Evolutionary conservation across 35 echinoderm and acorn worm species (phyloP), one percentile per base, ranked within the genome.

Genomic region (Heliocidaris erythrogramma): DNA sequence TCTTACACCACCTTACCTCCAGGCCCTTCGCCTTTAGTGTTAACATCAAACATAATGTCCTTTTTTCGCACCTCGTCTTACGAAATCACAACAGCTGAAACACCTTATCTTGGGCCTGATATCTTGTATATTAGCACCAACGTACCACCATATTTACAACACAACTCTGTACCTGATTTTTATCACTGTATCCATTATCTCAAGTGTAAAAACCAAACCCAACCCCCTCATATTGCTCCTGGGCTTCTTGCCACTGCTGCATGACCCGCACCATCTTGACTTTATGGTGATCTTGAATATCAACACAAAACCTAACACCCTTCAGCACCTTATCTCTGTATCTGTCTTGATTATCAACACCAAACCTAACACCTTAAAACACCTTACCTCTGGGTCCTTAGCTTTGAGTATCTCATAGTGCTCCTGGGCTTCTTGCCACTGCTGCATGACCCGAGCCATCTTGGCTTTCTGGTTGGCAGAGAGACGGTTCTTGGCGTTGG

Each of bases 381-480:
- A 92, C 50, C 91, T 59, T 92, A 92, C 94, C 47, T 96, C 85
- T 17, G 93, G 59, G 60, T 96, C 96, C 53, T 96, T 96, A 13
- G 95, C 96, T 35, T 95, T 94, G 1, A 96, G 92, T 21, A 61
- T 31, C 61, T 95, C 94, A 21, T 96, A 95, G 30, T 96, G 94
- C 50, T 95, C 88, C 87, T 98, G 95, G 0, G 97, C 97, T 61
- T 98, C 97, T 90, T 98, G 94, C 95, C 96, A 98, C 31, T 98
- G 97, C 59, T 98, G 95, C 97, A 98, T 98, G 18, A 96, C 93
- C 17, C 92, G 92, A 17, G 92, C 47, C 32, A 85, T 93, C 85
- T 86, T 49, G 24, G 47, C 78, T 49, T 96, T 92, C 71, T 96
- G 65, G 30, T 94, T 93, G 30, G 27, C 78, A 2, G 93, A 85